A percentile compares a stretch with the other conserved stretches of the same genome.
Conservation (phyloP, 2,113 vertebrate genomes). For the Lampris incognitus region DNA sequence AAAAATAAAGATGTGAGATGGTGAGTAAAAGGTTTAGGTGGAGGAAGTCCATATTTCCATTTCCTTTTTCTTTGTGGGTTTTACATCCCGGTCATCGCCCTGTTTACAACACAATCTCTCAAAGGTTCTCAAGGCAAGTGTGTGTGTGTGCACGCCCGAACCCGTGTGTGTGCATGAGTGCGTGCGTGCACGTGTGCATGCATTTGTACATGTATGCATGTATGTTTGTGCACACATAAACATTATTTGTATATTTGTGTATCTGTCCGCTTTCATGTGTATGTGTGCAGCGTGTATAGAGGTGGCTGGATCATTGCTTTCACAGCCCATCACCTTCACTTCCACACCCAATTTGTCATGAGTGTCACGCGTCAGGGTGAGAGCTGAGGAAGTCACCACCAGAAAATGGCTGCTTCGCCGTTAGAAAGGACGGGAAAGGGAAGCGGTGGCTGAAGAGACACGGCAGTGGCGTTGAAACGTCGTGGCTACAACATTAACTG, state of each 20-base stretch:
- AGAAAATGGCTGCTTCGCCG: constrained; percentile 89
- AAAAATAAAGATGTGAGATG: constrained; percentile 32
- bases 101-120: constrained; percentile 84
- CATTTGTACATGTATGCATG: neutral
- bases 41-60: constrained; percentile 81
- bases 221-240: constrained; percentile 22
- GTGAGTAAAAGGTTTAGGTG: constrained; percentile 77
- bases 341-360: constrained; percentile 90
- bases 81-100: constrained; percentile 85
- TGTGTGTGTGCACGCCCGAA: constrained; percentile 8
- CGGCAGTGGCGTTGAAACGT: constrained; percentile 30
- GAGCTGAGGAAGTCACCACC: constrained; percentile 82
- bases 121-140: constrained; percentile 81
- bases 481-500: neutral
- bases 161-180: constrained; percentile 41
- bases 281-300: constrained; percentile 66
- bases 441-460: constrained; percentile 54
- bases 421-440: constrained; percentile 64
- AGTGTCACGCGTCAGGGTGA: constrained; percentile 88
- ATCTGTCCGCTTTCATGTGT: constrained; percentile 50
- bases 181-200: constrained; percentile 4
- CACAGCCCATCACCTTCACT: constrained; percentile 89
- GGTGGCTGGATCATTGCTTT: constrained; percentile 83
- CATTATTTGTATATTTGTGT: constrained; percentile 58
- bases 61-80: constrained; percentile 86